Conservation (phyloP, 2,888 invertebrate species). For the Phanerotoma sp. region DNA sequence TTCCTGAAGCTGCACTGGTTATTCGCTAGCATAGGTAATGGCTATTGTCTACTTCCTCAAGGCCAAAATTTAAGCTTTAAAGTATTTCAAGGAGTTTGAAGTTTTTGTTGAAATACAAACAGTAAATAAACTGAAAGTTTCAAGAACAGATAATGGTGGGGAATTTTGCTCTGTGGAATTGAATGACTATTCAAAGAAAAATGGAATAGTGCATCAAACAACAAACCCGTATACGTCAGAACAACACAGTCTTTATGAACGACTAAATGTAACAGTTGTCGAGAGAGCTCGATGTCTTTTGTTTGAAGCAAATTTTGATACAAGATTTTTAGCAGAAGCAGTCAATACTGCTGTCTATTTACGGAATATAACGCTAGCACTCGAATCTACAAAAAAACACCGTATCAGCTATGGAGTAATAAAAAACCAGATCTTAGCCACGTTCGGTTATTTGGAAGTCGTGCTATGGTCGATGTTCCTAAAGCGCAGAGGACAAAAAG, state of each 20-base stretch:
- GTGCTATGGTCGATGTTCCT: slow-evolving; percentile 47
- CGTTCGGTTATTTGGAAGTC: slow-evolving; percentile 50
- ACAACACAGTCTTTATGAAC: slow-evolving; percentile 32
- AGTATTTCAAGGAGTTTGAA: slow-evolving; percentile 3
- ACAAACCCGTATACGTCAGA: slow-evolving; percentile 29
- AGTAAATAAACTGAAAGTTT: slow-evolving; percentile 5
- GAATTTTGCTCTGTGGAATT: slow-evolving; percentile 6
- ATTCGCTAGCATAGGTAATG: too few species aligned
- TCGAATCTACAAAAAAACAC: slow-evolving; percentile 34
- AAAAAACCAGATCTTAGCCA: slow-evolving; percentile 43
- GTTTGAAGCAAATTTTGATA: slow-evolving; percentile 25
- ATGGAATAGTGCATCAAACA: slow-evolving; percentile 28
- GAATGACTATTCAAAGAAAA: background rate
- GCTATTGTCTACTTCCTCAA: slow-evolving; percentile 8
- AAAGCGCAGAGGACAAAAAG: slow-evolving; percentile 37
- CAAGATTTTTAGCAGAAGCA: slow-evolving; percentile 37
- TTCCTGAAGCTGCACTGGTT: too few species aligned
- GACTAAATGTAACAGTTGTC: slow-evolving; percentile 32
- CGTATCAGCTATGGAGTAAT: slow-evolving; percentile 48
- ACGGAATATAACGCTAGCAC: slow-evolving; percentile 34
- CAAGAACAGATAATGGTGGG: slow-evolving; percentile 10
- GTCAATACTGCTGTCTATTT: slow-evolving; percentile 34
- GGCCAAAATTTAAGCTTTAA: slow-evolving; percentile 6
- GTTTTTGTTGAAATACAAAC: slow-evolving; percentile 3
- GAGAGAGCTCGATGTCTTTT: slow-evolving; percentile 37